Base-by-base conservation (phyloP, 2,113 vertebrate species). In the Gadus macrocephalus region DNA sequence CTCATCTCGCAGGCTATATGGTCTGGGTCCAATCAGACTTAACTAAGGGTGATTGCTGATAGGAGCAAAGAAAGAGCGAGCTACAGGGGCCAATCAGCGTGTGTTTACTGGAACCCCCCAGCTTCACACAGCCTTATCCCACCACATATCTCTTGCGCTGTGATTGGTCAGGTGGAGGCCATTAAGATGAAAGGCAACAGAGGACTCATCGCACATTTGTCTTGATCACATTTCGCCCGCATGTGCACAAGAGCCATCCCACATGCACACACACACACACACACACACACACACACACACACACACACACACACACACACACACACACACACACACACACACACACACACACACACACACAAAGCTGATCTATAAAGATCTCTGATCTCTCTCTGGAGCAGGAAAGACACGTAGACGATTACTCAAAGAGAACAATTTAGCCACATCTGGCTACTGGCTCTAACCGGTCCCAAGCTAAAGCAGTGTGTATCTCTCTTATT, bases 91-190 rank as follows among this genome's bases (percentile, higher is more conserved):
- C 70, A 69, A 81, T 80, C 76, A 70, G 70, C 69, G 60, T 73
- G 79, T 72, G 73, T 86, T 89, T 88, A 83, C 86, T 71, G 75
- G 81, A 89, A 86, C 78, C 73, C 81, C 81, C 80, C 49, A 49
- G 4, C 15, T 14, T 5, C 55, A 9, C 55, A 9, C 55, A 58
- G 15, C 55, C 83, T 87, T 90, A 89, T 89, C 89, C 85, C 77
- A 60, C 69, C 64, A 70, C 56, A 70, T 74, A 81, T 88, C 83
- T 82, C 75, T 82, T 2, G 68, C 22, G 14, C 81, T 78, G 74
- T 88, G 88, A 88, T 88, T 90, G 88, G 84, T 88, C 88, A 89
- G 88, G 85, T 89, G 89, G 86, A 83, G 83, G 77, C 82, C 73
- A 86, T 90, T 90, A 88, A 76, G 85, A 87, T 88, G 80, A 89